Conservation (phyloP, 2,797 vertebrate genomes). For the Toxotes lorentzi region DNA sequence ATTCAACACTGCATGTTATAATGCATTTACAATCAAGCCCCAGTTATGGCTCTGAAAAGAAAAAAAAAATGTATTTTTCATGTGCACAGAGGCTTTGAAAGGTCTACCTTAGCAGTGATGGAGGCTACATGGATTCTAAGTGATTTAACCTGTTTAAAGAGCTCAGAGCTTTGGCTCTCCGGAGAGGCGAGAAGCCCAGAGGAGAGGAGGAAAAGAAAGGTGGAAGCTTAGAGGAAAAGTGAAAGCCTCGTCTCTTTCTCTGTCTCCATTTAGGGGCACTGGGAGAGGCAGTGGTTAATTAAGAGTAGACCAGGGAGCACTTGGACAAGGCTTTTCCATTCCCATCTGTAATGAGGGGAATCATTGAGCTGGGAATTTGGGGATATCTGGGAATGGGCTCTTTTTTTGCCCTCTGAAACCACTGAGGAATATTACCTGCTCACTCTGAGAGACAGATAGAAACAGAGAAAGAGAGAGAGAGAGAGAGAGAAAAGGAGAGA, state of each 20-base stretch:
- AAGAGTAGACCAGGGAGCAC: conserved; percentile 82
- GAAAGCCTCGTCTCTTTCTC: conserved; percentile 48
- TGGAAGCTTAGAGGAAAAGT: conserved; percentile 53
- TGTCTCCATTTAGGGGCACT: conserved; percentile 64
- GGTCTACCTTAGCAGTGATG: conserved; percentile 45
- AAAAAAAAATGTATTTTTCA: conserved; percentile 18
- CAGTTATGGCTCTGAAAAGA: not conserved
- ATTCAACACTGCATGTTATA: not conserved
- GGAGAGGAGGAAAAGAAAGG: conserved; percentile 53
- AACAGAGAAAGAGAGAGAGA: conserved; percentile 25
- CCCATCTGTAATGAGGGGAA: conserved; percentile 86
- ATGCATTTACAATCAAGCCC: not conserved
- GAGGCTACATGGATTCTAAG: conserved; percentile 46
- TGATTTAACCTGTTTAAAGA: conserved; percentile 68
- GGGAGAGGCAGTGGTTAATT: conserved; percentile 79
- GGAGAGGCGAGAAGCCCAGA: conserved; percentile 54
- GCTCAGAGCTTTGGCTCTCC: conserved; percentile 61
- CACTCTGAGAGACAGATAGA: conserved; percentile 39
- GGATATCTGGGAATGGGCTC: conserved; percentile 79
- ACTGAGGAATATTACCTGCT: conserved; percentile 80
- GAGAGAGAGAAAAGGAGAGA: conserved; percentile 40
- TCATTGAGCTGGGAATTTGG: conserved; percentile 87
- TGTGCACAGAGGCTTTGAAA: conserved; percentile 32
- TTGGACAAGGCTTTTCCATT: conserved; percentile 80
- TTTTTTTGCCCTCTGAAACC: conserved; percentile 61